These are phyloP conservation scores for Tethea ocularis DNA, from an alignment of 2,888 invertebrate species.

Conservation along the genomic window DNA sequence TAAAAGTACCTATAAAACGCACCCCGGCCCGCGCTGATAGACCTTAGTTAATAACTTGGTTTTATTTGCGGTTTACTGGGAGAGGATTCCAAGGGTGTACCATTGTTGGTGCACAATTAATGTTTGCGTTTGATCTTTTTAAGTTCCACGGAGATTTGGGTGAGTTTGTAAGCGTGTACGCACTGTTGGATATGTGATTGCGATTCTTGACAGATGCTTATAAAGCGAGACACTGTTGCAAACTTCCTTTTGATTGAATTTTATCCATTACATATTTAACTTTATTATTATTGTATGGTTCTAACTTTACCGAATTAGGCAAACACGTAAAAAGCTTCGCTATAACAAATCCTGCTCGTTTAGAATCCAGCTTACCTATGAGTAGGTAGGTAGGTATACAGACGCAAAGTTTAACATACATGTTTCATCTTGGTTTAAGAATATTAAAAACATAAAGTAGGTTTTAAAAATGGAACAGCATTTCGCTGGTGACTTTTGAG, in stretches of 20 bases:
- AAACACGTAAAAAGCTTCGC: constrained; percentile 18
- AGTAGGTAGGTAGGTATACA: not conserved
- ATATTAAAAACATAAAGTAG: constrained; percentile 35
- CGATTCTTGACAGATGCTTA: constrained; percentile 41
- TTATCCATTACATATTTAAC: not conserved
- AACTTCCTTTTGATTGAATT: constrained; percentile 27
- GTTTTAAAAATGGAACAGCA: constrained; percentile 45
- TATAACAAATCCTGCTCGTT: not conserved
- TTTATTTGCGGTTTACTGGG: constrained; percentile 77
- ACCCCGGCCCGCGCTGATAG: constrained; percentile 63
- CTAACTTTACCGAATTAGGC: constrained; percentile 12
- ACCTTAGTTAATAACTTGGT: constrained; percentile 75
- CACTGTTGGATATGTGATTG: constrained; percentile 45
- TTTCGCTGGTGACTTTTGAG: constrained; percentile 35
- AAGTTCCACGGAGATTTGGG: constrained; percentile 60
- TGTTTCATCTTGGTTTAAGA: too few relatives aligned
- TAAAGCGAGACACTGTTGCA: constrained; percentile 32
- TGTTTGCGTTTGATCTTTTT: constrained; percentile 80
- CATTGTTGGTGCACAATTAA: constrained; percentile 70
- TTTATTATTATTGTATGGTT: not conserved
- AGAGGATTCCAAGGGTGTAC: constrained; percentile 68
- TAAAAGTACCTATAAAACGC: constrained; percentile 76
- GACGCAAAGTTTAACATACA: too few relatives aligned
- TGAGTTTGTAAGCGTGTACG: constrained; percentile 56
- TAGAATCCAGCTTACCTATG: not conserved